A percentile compares a stretch with the other conserved stretches of the same genome.
Conservation (phyloP, 2,888 invertebrate species). For the Stenchaetothrips biformis region DNA sequence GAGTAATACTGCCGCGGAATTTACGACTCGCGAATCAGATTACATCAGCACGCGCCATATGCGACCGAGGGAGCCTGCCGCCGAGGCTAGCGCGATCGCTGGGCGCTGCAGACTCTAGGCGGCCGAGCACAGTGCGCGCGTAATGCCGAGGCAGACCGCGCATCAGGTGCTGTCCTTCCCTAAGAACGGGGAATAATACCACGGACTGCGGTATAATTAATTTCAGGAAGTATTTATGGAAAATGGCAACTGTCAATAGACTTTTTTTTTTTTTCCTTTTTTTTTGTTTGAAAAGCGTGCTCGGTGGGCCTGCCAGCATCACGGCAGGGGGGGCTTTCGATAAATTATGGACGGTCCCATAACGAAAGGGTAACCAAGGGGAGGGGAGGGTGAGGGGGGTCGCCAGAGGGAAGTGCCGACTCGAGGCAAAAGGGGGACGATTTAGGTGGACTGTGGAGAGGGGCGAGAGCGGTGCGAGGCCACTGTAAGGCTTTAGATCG, state of each 20-base stretch:
- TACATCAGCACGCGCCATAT: slow-evolving; percentile 12
- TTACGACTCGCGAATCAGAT: slow-evolving; percentile 11
- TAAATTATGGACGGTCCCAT: slow-evolving; percentile 1
- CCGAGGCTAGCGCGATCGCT: neutral
- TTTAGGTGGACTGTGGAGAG: neutral
- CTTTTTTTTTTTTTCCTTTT: neutral
- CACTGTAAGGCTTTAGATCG: slow-evolving; percentile 1
- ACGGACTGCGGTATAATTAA: no score
- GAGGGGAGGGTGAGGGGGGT: neutral
- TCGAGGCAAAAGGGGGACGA: neutral
- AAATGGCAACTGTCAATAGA: no score
- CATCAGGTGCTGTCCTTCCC: no score
- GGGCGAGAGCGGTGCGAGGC: neutral
- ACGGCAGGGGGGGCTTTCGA: neutral
- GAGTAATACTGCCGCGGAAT: slow-evolving; percentile 14
- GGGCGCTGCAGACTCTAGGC: neutral
- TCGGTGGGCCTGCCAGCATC: no score
- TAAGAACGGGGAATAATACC: no score
- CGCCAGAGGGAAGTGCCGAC: neutral
- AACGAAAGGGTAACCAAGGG: neutral
- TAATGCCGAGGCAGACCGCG: no score
- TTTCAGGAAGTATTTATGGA: no score
- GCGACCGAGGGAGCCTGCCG: neutral
- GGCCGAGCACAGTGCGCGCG: neutral
- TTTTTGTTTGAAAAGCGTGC: no score